Conservation (phyloP, 1,140 invertebrate genomes). For the Pogonognathellus flavescens region DNA sequence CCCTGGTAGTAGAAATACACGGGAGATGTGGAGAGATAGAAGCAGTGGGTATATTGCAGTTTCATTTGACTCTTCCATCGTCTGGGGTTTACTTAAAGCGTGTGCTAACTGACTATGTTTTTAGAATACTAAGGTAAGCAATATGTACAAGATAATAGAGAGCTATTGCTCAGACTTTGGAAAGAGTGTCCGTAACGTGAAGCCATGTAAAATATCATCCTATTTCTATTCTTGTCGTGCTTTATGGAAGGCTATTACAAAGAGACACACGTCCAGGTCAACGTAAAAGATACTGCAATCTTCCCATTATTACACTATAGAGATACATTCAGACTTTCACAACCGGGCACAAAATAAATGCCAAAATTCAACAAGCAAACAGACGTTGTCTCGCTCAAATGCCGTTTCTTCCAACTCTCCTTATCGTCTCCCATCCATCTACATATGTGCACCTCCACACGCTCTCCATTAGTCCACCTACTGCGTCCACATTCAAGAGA, state of each 20-base stretch:
- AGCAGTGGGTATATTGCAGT: too few species aligned
- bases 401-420: neutral
- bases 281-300: constrained; percentile 31
- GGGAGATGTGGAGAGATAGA: too few species aligned
- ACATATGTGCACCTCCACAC: neutral
- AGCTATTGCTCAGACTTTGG: too few species aligned
- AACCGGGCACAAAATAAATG: constrained; percentile 21
- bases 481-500: neutral
- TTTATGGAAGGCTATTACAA: constrained; percentile 33
- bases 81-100: too few species aligned
- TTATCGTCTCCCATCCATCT: constrained; percentile 12
- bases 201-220: constrained; percentile 12
- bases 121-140: too few species aligned
- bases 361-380: constrained; percentile 37
- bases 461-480: neutral
- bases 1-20: too few species aligned
- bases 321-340: constrained; percentile 20
- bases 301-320: constrained; percentile 42
- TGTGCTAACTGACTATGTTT: too few species aligned
- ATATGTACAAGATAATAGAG: too few species aligned
- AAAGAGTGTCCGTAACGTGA: too few species aligned
- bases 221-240: constrained; percentile 40
- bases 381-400: neutral
- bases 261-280: constrained; percentile 14
- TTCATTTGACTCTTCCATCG: too few species aligned